Evolutionary conservation across 2,888 invertebrate genomes (phyloP).

Genomic region (Crocallis elinguaria): DNA sequence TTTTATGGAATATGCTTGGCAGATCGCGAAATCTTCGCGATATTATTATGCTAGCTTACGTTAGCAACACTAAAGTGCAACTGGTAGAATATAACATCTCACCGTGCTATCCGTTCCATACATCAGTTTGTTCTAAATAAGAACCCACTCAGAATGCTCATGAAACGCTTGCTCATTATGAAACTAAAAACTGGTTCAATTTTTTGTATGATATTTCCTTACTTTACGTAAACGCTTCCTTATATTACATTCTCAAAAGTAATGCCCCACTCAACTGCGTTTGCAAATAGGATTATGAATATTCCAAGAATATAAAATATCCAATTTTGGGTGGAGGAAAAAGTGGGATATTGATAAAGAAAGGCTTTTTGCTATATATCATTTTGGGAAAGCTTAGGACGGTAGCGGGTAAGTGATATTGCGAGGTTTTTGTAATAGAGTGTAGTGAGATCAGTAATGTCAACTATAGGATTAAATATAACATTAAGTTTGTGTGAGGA

Average conservation of each 20-base stretch:
- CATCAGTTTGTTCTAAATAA: too few species aligned
- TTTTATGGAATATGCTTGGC: too few species aligned
- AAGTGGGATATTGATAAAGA: constrained; percentile 21
- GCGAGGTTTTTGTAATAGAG: neutral
- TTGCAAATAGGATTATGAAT: constrained; percentile 34
- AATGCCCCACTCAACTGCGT: constrained; percentile 34
- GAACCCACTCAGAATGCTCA: too few species aligned
- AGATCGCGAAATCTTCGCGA: too few species aligned
- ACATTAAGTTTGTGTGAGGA: too few species aligned
- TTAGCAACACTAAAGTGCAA: too few species aligned
- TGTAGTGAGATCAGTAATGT: neutral
- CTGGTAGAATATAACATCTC: too few species aligned
- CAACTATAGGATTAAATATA: neutral
- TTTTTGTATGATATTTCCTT: neutral
- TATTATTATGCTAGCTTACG: too few species aligned
- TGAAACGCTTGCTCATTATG: too few species aligned
- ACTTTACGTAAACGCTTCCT: neutral
- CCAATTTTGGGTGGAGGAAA: constrained; percentile 9
- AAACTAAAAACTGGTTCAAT: too few species aligned
- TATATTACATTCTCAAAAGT: constrained; percentile 19
- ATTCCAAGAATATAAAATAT: constrained; percentile 16
- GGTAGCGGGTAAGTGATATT: constrained; percentile 12
- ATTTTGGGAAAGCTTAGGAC: constrained; percentile 15
- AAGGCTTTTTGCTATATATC: constrained; percentile 18
- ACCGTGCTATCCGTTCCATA: too few species aligned